Conservation (phyloP, 53 echinoderm and acorn worm genomes). For the Henricia sp. region DNA sequence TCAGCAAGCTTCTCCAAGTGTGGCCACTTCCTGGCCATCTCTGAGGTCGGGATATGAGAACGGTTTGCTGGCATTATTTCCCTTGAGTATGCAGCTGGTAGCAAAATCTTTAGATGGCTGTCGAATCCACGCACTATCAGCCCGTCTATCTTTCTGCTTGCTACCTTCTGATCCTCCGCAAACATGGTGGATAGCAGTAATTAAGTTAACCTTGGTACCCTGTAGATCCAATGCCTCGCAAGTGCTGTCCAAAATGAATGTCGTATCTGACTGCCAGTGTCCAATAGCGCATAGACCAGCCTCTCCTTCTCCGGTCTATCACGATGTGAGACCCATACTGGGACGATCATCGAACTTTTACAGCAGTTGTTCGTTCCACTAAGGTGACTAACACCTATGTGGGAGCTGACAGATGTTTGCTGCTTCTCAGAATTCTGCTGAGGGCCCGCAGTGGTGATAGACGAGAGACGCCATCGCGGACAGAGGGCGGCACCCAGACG, state of each 20-base stretch:
- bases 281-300: constrained; percentile 29
- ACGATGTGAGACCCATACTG: constrained; percentile 41
- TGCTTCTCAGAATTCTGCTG: not conserved
- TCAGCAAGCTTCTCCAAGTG: constrained; percentile 47
- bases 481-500: no score
- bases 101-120: not conserved
- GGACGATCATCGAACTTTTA: constrained; percentile 35
- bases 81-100: constrained; percentile 40
- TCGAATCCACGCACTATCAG: constrained; percentile 13
- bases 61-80: constrained; percentile 47
- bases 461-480: constrained; percentile 24
- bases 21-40: constrained; percentile 53
- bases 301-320: constrained; percentile 5
- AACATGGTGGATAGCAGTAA: constrained; percentile 54
- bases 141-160: constrained; percentile 5
- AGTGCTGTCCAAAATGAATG: constrained; percentile 1
- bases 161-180: constrained; percentile 15
- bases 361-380: constrained; percentile 8
- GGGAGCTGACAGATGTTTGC: not conserved
- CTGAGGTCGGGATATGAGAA: constrained; percentile 44
- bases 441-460: constrained; percentile 33
- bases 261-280: constrained; percentile 39
- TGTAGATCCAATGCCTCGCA: constrained; percentile 3
- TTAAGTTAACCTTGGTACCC: not conserved
- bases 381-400: constrained; percentile 16